Conservation (phyloP, 2,888 invertebrate genomes). For the Caenorhabditis uteleia region DNA sequence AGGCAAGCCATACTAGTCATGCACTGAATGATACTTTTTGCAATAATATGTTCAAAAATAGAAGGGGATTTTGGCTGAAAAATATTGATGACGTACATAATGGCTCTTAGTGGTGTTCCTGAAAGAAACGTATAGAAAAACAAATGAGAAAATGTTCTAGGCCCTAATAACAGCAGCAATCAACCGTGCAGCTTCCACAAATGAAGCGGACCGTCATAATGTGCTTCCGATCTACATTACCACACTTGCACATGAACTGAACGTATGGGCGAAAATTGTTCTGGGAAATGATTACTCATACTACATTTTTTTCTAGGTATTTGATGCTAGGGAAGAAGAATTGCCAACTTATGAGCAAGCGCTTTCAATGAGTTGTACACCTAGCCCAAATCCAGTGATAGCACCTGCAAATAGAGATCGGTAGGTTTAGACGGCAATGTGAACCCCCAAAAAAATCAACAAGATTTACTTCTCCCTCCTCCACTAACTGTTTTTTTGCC, state of each 20-base stretch:
- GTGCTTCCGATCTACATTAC: conserved; percentile 48
- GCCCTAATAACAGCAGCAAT: conserved; percentile 49
- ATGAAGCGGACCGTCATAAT: conserved; percentile 45
- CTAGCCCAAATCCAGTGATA: conserved; percentile 32
- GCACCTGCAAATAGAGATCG: conserved; percentile 18
- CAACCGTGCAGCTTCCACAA: conserved; percentile 46
- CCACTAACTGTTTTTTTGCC: too few relatives aligned
- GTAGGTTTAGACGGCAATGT: conserved; percentile 3
- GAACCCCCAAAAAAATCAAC: background rate
- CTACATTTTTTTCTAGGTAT: too few relatives aligned
- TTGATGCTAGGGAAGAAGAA: conserved; percentile 36
- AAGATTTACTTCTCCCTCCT: conserved; percentile 16
- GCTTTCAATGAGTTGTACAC: conserved; percentile 44
- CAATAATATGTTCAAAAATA: too few relatives aligned
- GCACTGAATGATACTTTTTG: too few relatives aligned
- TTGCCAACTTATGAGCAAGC: conserved; percentile 55
- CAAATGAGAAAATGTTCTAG: conserved; percentile 11
- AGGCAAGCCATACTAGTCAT: too few relatives aligned
- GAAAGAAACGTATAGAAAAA: too few relatives aligned
- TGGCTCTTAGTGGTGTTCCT: too few relatives aligned
- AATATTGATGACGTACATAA: too few relatives aligned
- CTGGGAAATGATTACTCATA: too few relatives aligned
- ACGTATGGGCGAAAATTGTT: conserved; percentile 24
- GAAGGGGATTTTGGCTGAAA: too few relatives aligned
- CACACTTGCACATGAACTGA: conserved; percentile 44